phyloP scores from a whole-genome alignment of 92 coral and sea anemone species.

The Bergia sp. region DNA sequence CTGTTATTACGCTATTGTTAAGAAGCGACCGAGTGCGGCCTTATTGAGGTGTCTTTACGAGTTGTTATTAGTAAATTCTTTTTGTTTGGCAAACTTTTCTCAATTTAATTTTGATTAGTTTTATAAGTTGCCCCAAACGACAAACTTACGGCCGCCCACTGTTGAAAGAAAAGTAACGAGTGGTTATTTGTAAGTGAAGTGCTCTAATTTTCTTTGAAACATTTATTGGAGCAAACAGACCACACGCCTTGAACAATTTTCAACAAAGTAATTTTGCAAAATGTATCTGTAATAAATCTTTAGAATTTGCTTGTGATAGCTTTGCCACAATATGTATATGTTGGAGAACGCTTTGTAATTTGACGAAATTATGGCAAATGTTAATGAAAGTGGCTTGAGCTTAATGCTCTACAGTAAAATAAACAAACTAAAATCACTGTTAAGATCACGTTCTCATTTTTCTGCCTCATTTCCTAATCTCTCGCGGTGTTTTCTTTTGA shows the following conservation, averaged over 20 bases:
- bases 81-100: conserved; percentile 36
- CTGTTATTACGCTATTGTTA: conserved; percentile 26
- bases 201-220: conserved; percentile 16
- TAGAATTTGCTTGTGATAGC: not conserved
- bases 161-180: conserved; percentile 31
- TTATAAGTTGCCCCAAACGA: conserved; percentile 21
- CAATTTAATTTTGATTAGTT: conserved; percentile 48
- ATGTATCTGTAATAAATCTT: not conserved
- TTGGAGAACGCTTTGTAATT: conserved; percentile 1
- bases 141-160: conserved; percentile 5
- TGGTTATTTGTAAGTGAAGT: not conserved
- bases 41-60: conserved; percentile 41
- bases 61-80: conserved; percentile 33
- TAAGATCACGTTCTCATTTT: not conserved
- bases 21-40: conserved; percentile 19
- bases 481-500: not conserved
- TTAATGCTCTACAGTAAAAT: not conserved
- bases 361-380: conserved; percentile 7
- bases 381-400: not conserved
- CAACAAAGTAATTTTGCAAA: not conserved
- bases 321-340: not conserved
- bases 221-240: not conserved
- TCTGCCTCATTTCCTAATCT: not conserved
- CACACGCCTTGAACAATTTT: not conserved
- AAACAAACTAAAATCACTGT: not conserved